Conservation (phyloP, 1,140 invertebrate genomes). For the Lepeophtheirus salmonis region DNA sequence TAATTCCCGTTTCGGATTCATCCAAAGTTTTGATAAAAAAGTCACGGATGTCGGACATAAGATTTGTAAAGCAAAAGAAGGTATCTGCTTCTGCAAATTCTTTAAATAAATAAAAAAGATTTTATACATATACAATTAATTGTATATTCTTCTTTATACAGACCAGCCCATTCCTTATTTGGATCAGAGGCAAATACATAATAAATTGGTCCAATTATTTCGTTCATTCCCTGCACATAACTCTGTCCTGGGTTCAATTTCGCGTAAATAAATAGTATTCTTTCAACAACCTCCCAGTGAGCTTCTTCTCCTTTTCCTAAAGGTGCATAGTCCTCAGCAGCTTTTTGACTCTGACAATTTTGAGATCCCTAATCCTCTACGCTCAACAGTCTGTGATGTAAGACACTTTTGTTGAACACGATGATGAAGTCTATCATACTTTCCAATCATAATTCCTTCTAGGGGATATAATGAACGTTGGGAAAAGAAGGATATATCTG, state of each 20-base stretch:
- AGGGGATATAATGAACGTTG: conserved; percentile 71
- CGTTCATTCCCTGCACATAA: conserved; percentile 99
- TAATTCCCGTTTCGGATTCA: conserved; percentile 67
- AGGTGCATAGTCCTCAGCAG: conserved; percentile 53
- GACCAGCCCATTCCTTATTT: conserved; percentile 55
- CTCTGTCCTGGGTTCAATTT: conserved; percentile 94
- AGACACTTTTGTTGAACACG: conserved; percentile 17
- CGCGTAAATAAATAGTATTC: conserved; percentile 89
- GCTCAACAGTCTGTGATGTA: conserved; percentile 11
- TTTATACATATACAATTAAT: neutral
- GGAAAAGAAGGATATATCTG: conserved; percentile 93
- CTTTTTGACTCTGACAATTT: conserved; percentile 42
- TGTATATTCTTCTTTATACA: conserved; percentile 20
- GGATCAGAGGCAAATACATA: conserved; percentile 85
- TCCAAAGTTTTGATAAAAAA: conserved; percentile 92
- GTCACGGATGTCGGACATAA: conserved; percentile 91
- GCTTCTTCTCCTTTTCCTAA: conserved; percentile 62
- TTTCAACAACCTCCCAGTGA: conserved; percentile 90
- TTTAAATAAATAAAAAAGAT: conserved; percentile 31
- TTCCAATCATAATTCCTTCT: conserved; percentile 35
- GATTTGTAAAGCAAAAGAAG: conserved; percentile 91
- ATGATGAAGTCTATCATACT: conserved; percentile 18
- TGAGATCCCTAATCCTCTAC: conserved; percentile 41
- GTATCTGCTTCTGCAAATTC: conserved; percentile 88
- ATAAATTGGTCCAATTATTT: conserved; percentile 95